Percentiles rank a stretch among this genome's conserved stretches.
Evolutionary conservation across 2,888 invertebrate genomes (phyloP).

Genomic region (Drosophila heteroneura): DNA sequence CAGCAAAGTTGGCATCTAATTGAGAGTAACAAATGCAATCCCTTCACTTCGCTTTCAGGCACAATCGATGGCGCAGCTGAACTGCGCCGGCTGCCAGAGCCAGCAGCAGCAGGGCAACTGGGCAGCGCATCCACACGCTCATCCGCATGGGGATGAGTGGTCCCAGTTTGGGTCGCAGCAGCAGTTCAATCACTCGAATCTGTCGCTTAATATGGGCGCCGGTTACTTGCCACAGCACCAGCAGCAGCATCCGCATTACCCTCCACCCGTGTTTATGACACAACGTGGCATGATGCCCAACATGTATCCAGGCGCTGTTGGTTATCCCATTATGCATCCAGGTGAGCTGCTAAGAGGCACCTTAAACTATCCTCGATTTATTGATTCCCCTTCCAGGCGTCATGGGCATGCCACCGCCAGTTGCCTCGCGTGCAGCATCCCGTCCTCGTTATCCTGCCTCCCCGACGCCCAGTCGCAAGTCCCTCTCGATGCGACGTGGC

Average conservation of each 20-base stretch:
- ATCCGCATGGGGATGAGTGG: conserved; percentile 77
- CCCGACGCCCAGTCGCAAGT: conserved; percentile 90
- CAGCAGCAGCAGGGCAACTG: conserved; percentile 64
- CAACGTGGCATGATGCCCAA: conserved; percentile 81
- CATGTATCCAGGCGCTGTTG: conserved; percentile 82
- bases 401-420: conserved; percentile 81
- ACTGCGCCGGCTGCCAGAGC: conserved; percentile 87
- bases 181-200: conserved; percentile 86
- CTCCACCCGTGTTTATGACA: conserved; percentile 84
- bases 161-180: conserved; percentile 78
- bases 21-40: background rate
- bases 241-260: conserved; percentile 84
- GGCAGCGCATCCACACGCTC: conserved; percentile 38
- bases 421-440: conserved; percentile 86
- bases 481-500: conserved; percentile 87
- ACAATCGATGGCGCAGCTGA: conserved; percentile 90
- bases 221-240: conserved; percentile 83
- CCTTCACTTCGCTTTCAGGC: conserved; percentile 85
- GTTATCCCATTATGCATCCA: conserved; percentile 86
- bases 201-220: conserved; percentile 86
- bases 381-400: conserved; percentile 57
- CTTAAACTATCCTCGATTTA: background rate
- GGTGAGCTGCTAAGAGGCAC: conserved; percentile 57
- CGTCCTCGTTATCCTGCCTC: conserved; percentile 89
- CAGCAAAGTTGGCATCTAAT: background rate